Evolutionary conservation across 2,113 vertebrate genomes (phyloP).

Genomic region (Thymallus thymallus): DNA sequence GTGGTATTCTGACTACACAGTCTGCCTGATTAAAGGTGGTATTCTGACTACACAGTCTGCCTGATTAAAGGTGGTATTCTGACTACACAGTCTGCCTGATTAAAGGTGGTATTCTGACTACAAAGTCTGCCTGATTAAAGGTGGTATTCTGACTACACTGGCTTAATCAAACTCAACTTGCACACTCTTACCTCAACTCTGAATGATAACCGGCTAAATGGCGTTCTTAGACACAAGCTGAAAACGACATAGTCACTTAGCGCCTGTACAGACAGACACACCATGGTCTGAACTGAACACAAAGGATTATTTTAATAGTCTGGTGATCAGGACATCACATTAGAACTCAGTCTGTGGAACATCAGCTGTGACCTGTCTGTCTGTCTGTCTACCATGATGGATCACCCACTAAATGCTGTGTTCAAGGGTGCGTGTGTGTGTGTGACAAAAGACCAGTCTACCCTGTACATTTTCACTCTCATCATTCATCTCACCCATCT

Average conservation of each 20-base stretch:
- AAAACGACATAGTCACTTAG: too few species aligned
- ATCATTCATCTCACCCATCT: conserved; percentile 30
- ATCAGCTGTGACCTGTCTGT: conserved; percentile 59
- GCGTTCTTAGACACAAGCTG: too few species aligned
- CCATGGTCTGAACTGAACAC: conserved; percentile 29
- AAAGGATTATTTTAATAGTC: conserved; percentile 38
- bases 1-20: not conserved
- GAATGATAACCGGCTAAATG: too few species aligned
- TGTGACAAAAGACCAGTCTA: conserved; percentile 63
- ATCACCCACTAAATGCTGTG: conserved; percentile 60
- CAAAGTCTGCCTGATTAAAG: not conserved
- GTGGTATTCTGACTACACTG: not conserved
- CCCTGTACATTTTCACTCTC: conserved; percentile 67
- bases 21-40: not conserved
- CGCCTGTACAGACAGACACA: not conserved
- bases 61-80: not conserved
- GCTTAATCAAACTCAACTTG: not conserved
- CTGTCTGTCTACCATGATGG: conserved; percentile 65
- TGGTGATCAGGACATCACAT: conserved; percentile 47
- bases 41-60: not conserved
- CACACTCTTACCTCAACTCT: too few species aligned
- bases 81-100: not conserved
- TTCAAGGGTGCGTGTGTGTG: conserved; percentile 29
- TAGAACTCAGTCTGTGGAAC: conserved; percentile 61
- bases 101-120: not conserved